Evolutionary conservation across 37 sponge, comb jelly and placozoan species (phyloP).

Genomic region (Lycopodina hypogea): DNA sequence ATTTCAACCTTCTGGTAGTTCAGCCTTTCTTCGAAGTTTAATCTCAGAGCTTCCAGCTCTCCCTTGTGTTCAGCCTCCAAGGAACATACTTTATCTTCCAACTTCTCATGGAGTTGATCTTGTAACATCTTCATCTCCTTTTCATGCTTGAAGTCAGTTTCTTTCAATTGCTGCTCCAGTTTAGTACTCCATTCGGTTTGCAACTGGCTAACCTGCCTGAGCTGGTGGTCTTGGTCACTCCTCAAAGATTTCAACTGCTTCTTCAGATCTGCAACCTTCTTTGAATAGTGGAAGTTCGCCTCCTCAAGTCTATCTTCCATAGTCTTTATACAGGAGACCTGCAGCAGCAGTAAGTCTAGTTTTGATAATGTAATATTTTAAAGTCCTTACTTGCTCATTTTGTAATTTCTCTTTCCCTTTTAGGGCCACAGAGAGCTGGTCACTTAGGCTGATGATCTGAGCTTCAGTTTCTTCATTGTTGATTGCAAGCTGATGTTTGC

Average conservation of each 20-base stretch:
- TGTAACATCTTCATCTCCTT: conserved; percentile 18
- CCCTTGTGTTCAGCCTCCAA: not conserved
- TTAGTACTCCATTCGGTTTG: not conserved
- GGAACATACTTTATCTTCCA: conserved; percentile 5
- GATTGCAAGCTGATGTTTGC: conserved; percentile 13
- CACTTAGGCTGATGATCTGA: conserved; percentile 8
- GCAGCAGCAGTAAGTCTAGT: not conserved
- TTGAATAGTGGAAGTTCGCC: conserved; percentile 20
- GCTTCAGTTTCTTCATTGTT: not conserved
- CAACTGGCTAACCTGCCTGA: conserved; percentile 29
- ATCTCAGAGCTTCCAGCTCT: conserved; percentile 16
- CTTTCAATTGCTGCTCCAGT: conserved; percentile 20
- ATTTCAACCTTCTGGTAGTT: conserved; percentile 14
- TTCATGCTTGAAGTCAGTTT: conserved; percentile 10
- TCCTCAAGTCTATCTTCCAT: conserved; percentile 10
- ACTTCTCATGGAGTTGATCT: not conserved
- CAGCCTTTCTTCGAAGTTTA: conserved; percentile 3
- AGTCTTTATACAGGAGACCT: conserved; percentile 21
- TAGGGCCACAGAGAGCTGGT: not conserved
- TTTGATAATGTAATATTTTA: not conserved
- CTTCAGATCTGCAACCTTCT: conserved; percentile 16
- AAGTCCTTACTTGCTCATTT: conserved; percentile 22
- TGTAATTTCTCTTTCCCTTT: conserved; percentile 18
- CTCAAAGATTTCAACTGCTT: conserved; percentile 27
- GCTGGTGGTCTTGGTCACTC: conserved; percentile 4